phyloP scores from a whole-genome alignment of 2,888 invertebrate species.

The Acanthopleura granulata region DNA sequence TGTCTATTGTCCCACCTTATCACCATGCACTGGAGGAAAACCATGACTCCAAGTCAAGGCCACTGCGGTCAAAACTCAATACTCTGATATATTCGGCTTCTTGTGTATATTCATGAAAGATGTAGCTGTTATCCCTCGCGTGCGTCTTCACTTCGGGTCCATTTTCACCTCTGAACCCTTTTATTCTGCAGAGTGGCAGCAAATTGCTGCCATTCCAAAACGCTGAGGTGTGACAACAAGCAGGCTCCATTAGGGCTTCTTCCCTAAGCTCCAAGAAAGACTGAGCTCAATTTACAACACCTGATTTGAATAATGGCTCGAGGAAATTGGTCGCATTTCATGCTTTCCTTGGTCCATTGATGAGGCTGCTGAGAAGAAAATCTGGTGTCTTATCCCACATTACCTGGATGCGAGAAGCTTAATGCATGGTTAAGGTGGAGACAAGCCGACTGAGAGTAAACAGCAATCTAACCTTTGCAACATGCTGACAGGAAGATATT shows the following conservation, averaged over 20 bases:
- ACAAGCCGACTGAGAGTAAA: no score
- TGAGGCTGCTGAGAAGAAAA: background rate
- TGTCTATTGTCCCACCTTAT: no score
- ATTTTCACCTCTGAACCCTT: no score
- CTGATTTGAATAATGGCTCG: background rate
- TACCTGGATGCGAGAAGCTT: background rate
- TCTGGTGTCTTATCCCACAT: background rate
- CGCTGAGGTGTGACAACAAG: background rate
- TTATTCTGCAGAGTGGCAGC: no score
- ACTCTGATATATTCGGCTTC: background rate
- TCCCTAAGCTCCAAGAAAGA: no score
- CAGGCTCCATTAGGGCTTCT: background rate
- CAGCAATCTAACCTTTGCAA: no score
- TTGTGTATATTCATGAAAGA: conserved; percentile 15
- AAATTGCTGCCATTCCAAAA: background rate
- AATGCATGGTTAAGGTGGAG: no score
- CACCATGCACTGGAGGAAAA: no score
- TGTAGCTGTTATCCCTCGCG: background rate
- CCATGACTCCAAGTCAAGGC: no score
- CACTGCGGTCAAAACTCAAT: background rate
- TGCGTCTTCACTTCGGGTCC: no score
- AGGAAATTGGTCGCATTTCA: conserved; percentile 10
- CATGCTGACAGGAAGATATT: no score
- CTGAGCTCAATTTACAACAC: background rate
- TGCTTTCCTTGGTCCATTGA: conserved; percentile 9